A percentile compares a stretch with the other conserved stretches of the same genome.
These are phyloP conservation scores for Hemaris fuciformis DNA, from an alignment of 2,888 invertebrate genomes.

Conservation along the genomic window DNA sequence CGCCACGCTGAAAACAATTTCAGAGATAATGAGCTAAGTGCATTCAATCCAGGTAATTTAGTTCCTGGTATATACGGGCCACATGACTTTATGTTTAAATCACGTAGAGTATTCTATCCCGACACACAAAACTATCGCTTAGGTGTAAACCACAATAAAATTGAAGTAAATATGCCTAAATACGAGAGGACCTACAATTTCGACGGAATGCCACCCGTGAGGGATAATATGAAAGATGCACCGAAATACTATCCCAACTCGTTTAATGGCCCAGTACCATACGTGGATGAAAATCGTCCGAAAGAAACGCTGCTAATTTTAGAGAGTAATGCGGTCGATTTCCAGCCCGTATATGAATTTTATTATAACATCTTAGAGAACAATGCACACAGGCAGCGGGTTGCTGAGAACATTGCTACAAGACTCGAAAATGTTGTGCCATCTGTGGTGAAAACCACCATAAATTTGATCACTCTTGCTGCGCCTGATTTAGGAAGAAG, in stretches of 20 bases:
- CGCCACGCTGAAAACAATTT: constrained; percentile 54
- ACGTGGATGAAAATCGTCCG: constrained; percentile 65
- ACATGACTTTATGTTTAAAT: constrained; percentile 49
- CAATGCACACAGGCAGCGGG: constrained; percentile 31
- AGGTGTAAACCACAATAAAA: constrained; percentile 53
- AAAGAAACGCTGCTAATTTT: constrained; percentile 35
- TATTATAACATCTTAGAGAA: constrained; percentile 83
- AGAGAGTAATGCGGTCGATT: constrained; percentile 46
- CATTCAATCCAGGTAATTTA: constrained; percentile 55
- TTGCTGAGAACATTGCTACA: constrained; percentile 18
- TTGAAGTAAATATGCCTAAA: constrained; percentile 51
- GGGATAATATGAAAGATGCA: constrained; percentile 90
- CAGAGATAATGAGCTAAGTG: constrained; percentile 46
- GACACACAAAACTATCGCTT: constrained; percentile 59
- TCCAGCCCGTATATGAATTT: constrained; percentile 86
- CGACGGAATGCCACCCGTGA: constrained; percentile 83
- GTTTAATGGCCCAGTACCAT: constrained; percentile 90
- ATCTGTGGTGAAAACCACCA: background rate
- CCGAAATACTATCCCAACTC: constrained; percentile 98
- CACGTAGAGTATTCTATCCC: constrained; percentile 47
- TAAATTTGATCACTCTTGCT: background rate
- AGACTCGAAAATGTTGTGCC: constrained; percentile 10
- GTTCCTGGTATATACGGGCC: constrained; percentile 67
- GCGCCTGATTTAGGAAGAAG: constrained; percentile 84
- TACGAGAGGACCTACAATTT: constrained; percentile 50